Percentiles rank a stretch among this genome's conserved stretches.
phyloP scores from a whole-genome alignment of 1,140 invertebrate species.

The Sycophaga agraensis region DNA sequence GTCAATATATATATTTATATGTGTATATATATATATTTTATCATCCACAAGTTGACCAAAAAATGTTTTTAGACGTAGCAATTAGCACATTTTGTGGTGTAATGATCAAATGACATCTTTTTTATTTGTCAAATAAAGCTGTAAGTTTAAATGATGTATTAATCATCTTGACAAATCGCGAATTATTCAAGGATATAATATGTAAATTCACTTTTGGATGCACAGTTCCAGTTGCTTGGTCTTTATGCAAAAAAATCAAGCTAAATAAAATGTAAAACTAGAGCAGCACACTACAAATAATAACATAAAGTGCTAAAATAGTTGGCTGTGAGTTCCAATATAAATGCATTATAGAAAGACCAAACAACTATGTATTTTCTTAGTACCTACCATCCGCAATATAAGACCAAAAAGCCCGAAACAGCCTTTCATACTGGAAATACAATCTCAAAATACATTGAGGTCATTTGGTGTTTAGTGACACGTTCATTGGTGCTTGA shows the following conservation, averaged over 20 bases:
- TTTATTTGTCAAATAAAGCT: constrained; percentile 56
- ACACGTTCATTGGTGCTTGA: constrained; percentile 49
- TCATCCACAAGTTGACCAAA: constrained; percentile 55
- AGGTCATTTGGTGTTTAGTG: constrained; percentile 49
- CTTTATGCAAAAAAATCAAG: constrained; percentile 29
- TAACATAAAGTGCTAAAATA: constrained; percentile 14
- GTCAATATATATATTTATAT: constrained; percentile 43
- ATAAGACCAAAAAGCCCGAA: constrained; percentile 47
- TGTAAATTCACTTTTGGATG: constrained; percentile 26
- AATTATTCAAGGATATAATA: constrained; percentile 21
- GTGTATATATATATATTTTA: no score
- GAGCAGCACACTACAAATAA: constrained; percentile 11
- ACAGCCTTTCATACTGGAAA: constrained; percentile 45
- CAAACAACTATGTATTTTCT: constrained; percentile 51
- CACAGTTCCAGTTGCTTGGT: constrained; percentile 48
- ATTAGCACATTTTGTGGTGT: constrained; percentile 51
- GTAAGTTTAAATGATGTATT: constrained; percentile 59
- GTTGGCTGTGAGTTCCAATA: constrained; percentile 15
- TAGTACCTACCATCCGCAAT: constrained; percentile 56
- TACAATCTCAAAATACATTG: constrained; percentile 56
- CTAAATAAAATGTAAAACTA: constrained; percentile 8
- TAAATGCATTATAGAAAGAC: constrained; percentile 40
- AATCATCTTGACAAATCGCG: constrained; percentile 45
- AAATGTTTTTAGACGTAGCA: constrained; percentile 52
- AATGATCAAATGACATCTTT: constrained; percentile 52